Evolutionary conservation across 2,113 vertebrate species (phyloP).

Genomic region (Mustela lutreola): DNA sequence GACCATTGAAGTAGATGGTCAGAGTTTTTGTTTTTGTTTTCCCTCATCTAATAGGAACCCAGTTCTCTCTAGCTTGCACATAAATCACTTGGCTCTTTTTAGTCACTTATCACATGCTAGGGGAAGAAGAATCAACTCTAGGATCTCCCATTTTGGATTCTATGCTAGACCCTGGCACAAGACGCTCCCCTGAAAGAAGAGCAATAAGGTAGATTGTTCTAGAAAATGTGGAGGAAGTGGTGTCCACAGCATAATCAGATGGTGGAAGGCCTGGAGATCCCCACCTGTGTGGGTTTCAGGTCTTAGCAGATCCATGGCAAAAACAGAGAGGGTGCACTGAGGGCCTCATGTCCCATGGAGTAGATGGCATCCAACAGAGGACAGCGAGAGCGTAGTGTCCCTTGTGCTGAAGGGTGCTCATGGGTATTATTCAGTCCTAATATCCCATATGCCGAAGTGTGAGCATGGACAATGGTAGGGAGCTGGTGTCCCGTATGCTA

Average conservation of each 20-base stretch:
- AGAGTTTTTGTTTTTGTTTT: not conserved
- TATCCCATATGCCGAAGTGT: not conserved
- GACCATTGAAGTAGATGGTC: not conserved
- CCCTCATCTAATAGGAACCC: not conserved
- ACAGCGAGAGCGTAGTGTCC: accelerated
- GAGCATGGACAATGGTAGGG: not conserved
- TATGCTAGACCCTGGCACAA: not conserved
- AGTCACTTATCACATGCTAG: not conserved
- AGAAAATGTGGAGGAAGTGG: not conserved
- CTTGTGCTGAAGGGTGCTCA: not conserved
- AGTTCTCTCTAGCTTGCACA: too few species aligned
- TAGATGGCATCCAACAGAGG: not conserved
- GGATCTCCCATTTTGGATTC: not conserved
- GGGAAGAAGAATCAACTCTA: not conserved
- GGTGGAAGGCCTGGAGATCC: not conserved
- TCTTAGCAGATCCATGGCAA: not conserved
- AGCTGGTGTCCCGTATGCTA: not conserved
- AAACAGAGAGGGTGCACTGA: not conserved
- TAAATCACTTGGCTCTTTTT: too few species aligned
- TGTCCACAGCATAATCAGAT: not conserved
- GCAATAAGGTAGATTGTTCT: not conserved
- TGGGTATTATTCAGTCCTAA: not conserved
- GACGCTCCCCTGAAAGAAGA: not conserved
- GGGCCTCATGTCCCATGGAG: not conserved
- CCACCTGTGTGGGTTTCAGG: accelerated